Evolutionary conservation across 2,113 vertebrate species (phyloP).

Genomic region (Ia io): DNA sequence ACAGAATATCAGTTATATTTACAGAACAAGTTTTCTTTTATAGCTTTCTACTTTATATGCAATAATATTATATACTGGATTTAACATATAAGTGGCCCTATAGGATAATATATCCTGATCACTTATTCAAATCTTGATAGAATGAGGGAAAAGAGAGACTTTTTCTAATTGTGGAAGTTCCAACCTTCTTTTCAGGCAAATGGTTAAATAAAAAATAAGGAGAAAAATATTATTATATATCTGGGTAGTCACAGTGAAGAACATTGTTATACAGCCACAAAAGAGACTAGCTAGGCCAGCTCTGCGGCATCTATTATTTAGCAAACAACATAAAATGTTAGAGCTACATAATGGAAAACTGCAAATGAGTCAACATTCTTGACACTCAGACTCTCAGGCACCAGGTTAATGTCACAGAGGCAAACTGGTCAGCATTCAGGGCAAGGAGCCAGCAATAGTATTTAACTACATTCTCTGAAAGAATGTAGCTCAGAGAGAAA

Average conservation of each 20-base stretch:
- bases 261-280: neutral
- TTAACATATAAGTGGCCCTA: neutral
- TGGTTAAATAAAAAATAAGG: neutral
- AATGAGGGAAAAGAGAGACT: fast-evolving
- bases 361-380: constrained; percentile 73
- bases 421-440: constrained; percentile 38
- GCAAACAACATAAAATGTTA: constrained; percentile 63
- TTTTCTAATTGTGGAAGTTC: neutral
- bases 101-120: neutral
- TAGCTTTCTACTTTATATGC: neutral
- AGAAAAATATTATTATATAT: neutral
- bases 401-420: constrained; percentile 71
- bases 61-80: neutral
- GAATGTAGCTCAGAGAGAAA: constrained; percentile 27
- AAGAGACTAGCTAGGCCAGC: neutral
- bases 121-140: neutral
- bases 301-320: constrained; percentile 61
- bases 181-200: neutral
- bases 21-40: neutral
- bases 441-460: constrained; percentile 41
- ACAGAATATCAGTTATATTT: neutral
- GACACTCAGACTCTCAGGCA: constrained; percentile 61
- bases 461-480: constrained; percentile 48
- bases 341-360: constrained; percentile 75
- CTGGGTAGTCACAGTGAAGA: neutral